Percentiles rank a stretch among this genome's conserved stretches.
Evolutionary conservation across 2,888 invertebrate species (phyloP).

Genomic region (Eugnorisma glareosa): DNA sequence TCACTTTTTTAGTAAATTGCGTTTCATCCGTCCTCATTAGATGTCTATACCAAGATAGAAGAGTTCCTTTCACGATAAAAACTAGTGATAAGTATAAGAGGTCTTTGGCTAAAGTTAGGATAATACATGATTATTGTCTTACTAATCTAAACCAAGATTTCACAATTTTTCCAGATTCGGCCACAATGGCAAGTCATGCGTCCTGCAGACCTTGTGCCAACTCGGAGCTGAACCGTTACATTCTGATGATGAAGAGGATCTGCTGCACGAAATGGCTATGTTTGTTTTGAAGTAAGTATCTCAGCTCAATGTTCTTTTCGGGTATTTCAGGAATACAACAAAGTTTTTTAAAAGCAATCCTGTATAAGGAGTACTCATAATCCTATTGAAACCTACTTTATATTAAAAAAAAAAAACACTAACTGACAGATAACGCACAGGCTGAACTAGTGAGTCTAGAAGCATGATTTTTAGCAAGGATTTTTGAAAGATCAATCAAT

Average conservation of each 20-base stretch:
- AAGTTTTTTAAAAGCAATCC: neutral
- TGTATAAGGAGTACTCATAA: neutral
- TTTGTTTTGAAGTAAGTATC: slow-evolving; percentile 93
- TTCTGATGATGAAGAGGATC: slow-evolving; percentile 88
- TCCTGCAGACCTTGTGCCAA: slow-evolving; percentile 93
- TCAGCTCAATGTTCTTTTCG: neutral
- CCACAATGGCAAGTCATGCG: slow-evolving; percentile 92
- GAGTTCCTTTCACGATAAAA: neutral
- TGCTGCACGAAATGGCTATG: slow-evolving; percentile 92
- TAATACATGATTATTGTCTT: neutral
- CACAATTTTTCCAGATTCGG: slow-evolving; percentile 89
- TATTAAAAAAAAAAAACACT: neutral
- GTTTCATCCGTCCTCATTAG: too few species aligned
- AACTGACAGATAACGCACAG: neutral
- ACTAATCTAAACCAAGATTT: neutral
- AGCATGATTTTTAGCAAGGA: neutral
- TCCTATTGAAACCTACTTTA: neutral
- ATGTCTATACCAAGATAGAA: too few species aligned
- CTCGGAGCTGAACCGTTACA: slow-evolving; percentile 92
- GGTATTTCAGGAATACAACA: neutral
- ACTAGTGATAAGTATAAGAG: neutral
- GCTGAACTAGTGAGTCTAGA: neutral
- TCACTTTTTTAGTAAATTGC: too few species aligned
- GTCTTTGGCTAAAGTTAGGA: neutral
- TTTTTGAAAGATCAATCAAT: neutral